Evolutionary conservation across 2,888 invertebrate species (phyloP).

Genomic region (Aleiodes alternator): DNA sequence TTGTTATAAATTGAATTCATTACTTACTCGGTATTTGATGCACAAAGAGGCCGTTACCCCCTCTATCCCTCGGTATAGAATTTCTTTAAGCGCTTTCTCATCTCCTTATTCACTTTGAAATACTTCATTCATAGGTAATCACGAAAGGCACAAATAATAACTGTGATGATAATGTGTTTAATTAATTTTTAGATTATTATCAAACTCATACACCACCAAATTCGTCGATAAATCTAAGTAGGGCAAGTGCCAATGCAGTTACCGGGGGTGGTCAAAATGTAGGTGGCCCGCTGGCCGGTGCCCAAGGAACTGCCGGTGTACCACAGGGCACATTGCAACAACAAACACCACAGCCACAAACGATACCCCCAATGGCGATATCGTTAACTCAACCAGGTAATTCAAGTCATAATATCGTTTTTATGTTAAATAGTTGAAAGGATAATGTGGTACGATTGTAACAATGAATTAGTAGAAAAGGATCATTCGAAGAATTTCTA

Average conservation of each 20-base stretch:
- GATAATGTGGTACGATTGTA: no score
- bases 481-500: no score
- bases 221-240: conserved; percentile 63
- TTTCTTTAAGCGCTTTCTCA: no score
- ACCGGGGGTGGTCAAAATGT: conserved; percentile 69
- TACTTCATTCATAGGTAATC: no score
- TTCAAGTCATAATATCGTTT: conserved; percentile 6
- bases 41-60: no score
- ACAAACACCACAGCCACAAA: conserved; percentile 67
- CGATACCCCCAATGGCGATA: conserved; percentile 66
- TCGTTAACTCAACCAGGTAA: conserved; percentile 65
- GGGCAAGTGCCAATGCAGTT: conserved; percentile 67
- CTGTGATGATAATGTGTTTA: not conserved
- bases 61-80: no score
- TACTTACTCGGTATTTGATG: no score
- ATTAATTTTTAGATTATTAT: conserved; percentile 51
- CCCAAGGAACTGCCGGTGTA: conserved; percentile 69
- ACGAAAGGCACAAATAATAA: no score
- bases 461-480: no score
- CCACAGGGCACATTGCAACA: conserved; percentile 70
- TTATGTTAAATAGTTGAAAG: no score
- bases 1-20: no score
- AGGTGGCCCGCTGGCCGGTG: conserved; percentile 66
- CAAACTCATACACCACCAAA: conserved; percentile 57
- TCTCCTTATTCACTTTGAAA: no score